Base-by-base conservation (phyloP, 2,113 vertebrate species). In the Pyxicephalus adspersus region DNA sequence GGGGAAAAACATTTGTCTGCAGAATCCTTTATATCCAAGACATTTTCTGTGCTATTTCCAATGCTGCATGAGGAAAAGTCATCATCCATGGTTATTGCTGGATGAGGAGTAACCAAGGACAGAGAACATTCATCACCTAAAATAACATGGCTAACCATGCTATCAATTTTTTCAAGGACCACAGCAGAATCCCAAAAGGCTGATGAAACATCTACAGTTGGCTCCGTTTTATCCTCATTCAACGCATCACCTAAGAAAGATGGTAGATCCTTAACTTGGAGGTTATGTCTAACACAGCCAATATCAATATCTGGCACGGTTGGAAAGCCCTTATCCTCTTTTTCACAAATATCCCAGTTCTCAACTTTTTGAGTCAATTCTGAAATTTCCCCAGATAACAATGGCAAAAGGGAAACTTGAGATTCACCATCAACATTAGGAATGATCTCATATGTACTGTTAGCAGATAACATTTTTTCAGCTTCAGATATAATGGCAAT, bases 381-480 rank as follows among this genome's bases (percentile, higher is more conserved):
- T 7, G 63, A 51, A 22, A 77, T 5, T 13, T 34, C 38, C 9
- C 55, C 63, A 28, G 31, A 20, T 22, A 20, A 28, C 8, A 22
- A 8, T 6, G 51, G 26, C 16, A 19, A 5, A n/a, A 7, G 34
- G 28, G 2, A 20, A 22, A 22, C 45, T 15, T 77, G 45, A 63
- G 31, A 18, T 13, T 4, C 9, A 5, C 7, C 45, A 54, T 50
- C 16, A 29, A 52, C 17, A 23, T 0, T 3, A 13, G 18, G 28
- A 61, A 70, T 34, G 28, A 68, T 22, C 4, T 17, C 22, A 58
- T 70, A 80, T 5, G 65, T 70, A 65, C 3, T 18, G 26, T 80
- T 25, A 16, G 31, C 18, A 51, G 16, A 25, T 7, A 18, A 7
- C 0, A 54, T 9, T 16, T 22, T 8, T 9, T 61, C 5, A 20